Evolutionary conservation across 1,140 invertebrate species (phyloP).

Genomic region (Drosophila cardini): DNA sequence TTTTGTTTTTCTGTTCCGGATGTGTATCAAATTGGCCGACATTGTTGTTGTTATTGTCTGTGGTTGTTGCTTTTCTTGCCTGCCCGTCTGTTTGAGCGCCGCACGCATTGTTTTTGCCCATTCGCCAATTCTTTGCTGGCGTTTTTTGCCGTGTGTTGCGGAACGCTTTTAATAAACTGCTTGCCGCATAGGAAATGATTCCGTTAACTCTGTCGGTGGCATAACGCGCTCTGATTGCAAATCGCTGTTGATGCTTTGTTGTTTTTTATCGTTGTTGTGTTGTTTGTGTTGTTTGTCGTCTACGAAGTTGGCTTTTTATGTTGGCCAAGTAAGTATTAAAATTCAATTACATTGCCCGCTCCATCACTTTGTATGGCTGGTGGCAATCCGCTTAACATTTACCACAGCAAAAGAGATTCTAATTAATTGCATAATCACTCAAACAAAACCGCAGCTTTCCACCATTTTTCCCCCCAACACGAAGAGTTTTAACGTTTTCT

Average conservation of each 20-base stretch:
- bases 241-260: slow-evolving; percentile 24
- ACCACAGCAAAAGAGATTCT: slow-evolving; percentile 66
- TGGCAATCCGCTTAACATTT: slow-evolving; percentile 44
- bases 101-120: slow-evolving; percentile 45
- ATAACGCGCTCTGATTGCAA: slow-evolving; percentile 47
- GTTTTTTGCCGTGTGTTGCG: slow-evolving; percentile 24
- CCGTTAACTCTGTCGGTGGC: slow-evolving; percentile 42
- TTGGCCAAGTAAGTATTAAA: slow-evolving; percentile 27
- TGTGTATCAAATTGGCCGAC: slow-evolving; percentile 42
- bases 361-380: slow-evolving; percentile 5
- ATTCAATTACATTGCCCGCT: slow-evolving; percentile 43
- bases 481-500: slow-evolving; percentile 23
- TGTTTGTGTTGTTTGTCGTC: slow-evolving; percentile 4
- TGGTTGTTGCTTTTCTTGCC: not conserved
- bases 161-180: slow-evolving; percentile 64
- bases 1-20: slow-evolving; percentile 19
- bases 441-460: slow-evolving; percentile 64
- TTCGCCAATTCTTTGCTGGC: slow-evolving; percentile 2
- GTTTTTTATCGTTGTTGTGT: not conserved
- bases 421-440: slow-evolving; percentile 81
- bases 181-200: slow-evolving; percentile 64
- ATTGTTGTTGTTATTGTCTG: slow-evolving; percentile 37
- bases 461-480: not conserved
- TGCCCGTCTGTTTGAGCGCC: slow-evolving; percentile 25
- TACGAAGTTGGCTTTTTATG: slow-evolving; percentile 17